These are phyloP conservation scores for Busseola fusca DNA, from an alignment of 2,888 invertebrate genomes.

Conservation along the genomic window DNA sequence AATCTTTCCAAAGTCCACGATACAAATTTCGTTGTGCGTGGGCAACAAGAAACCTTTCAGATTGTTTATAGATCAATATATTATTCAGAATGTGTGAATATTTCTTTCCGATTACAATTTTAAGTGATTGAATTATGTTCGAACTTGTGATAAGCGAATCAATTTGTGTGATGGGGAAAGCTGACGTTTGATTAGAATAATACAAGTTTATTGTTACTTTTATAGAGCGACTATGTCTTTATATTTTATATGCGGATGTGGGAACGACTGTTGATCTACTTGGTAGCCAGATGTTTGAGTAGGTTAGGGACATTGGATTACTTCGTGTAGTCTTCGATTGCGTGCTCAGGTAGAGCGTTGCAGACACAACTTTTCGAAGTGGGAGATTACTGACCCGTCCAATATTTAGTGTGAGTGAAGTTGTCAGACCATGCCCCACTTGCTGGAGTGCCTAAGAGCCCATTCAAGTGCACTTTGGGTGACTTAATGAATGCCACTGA, in stretches of 20 bases:
- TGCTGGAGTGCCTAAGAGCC: no score
- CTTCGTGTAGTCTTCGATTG: background rate
- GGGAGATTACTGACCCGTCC: no score
- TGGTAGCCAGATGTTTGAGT: background rate
- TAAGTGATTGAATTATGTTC: conserved; percentile 62
- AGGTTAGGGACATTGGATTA: background rate
- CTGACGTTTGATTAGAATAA: conserved; percentile 58
- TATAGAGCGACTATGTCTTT: conserved; percentile 50
- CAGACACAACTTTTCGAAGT: no score
- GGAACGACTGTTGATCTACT: background rate
- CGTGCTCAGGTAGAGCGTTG: no score
- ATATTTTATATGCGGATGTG: conserved; percentile 53
- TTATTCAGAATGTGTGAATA: conserved; percentile 60
- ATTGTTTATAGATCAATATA: conserved; percentile 63
- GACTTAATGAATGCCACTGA: no score
- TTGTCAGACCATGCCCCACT: no score
- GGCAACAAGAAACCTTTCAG: conserved; percentile 52
- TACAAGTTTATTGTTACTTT: conserved; percentile 61
- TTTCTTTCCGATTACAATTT: conserved; percentile 54
- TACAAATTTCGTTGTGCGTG: conserved; percentile 60
- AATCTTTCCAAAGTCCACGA: conserved; percentile 49
- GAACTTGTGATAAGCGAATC: conserved; percentile 56
- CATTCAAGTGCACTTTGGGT: no score
- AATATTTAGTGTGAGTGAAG: no score
- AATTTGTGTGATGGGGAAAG: conserved; percentile 59